phyloP scores from a whole-genome alignment of 2,113 vertebrate genomes.

The Ariopsis seemanni region DNA sequence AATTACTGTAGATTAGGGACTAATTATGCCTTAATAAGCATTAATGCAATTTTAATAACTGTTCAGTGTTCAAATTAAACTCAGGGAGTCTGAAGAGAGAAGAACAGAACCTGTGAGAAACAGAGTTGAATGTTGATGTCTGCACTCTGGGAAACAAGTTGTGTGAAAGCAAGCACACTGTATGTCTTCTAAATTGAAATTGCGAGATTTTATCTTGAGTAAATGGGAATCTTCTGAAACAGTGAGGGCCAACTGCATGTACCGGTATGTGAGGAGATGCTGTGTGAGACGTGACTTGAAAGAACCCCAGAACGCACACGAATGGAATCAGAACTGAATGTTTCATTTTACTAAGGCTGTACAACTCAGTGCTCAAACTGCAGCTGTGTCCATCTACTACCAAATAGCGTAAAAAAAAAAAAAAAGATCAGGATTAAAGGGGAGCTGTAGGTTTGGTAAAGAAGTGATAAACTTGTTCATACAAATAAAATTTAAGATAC shows the following conservation, averaged over 20 bases:
- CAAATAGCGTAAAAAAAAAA: not conserved
- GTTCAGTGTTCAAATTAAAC: slow-evolving; percentile 66
- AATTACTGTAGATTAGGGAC: slow-evolving; percentile 71
- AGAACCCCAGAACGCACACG: not conserved
- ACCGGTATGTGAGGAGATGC: not conserved
- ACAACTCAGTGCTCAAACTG: not conserved
- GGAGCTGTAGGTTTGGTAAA: not conserved
- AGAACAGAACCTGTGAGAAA: slow-evolving; percentile 44
- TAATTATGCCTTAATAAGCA: slow-evolving; percentile 75
- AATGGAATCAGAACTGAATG: not conserved
- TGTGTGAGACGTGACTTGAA: not conserved
- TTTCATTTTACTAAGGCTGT: not conserved
- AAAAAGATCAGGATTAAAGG: not conserved
- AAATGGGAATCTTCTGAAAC: not conserved
- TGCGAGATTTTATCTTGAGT: not conserved
- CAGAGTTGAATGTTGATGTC: slow-evolving; percentile 30
- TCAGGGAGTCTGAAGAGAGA: slow-evolving; percentile 49
- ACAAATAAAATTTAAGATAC: not conserved
- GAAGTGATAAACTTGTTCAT: not conserved
- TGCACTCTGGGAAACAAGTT: not conserved
- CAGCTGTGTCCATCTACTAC: not conserved
- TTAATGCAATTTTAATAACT: slow-evolving; percentile 78
- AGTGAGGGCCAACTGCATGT: not conserved
- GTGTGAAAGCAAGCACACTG: not conserved
- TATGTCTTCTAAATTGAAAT: not conserved